Conservation (phyloP, 2,113 vertebrate species). For the Coturnix japonica region DNA sequence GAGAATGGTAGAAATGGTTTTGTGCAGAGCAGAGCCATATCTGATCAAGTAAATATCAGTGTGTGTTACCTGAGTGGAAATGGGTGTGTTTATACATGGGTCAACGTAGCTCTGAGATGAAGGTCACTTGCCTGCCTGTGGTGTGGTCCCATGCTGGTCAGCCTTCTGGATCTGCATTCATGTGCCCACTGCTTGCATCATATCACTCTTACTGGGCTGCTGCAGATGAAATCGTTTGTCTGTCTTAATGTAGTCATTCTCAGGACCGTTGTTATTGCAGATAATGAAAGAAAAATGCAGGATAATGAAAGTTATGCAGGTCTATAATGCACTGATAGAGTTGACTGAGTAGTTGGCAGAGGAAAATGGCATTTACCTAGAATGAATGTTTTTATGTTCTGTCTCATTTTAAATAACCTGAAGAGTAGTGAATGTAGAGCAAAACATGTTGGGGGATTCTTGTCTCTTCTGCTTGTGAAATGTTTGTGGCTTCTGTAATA, state of each 20-base stretch:
- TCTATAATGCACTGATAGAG: background rate
- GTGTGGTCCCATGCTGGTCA: background rate
- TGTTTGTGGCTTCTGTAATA: background rate
- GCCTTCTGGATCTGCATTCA: background rate
- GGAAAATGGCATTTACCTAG: background rate
- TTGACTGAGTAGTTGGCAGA: background rate
- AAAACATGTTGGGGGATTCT: background rate
- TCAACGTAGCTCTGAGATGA: background rate
- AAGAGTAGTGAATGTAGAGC: background rate
- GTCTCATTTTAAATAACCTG: background rate
- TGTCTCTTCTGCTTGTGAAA: background rate
- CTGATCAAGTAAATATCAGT: background rate
- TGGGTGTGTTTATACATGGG: accelerated
- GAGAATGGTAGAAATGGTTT: background rate
- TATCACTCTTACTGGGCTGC: background rate
- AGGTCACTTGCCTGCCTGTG: accelerated
- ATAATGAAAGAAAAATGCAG: background rate
- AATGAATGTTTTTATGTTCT: background rate
- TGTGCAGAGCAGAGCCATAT: background rate
- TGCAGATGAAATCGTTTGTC: background rate
- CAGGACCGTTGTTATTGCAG: accelerated
- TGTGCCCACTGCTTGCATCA: background rate
- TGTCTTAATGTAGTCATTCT: background rate
- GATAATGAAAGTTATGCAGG: background rate
- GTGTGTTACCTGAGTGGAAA: background rate